phyloP scores from a whole-genome alignment of 2,797 vertebrate genomes.

The Antrozous pallidus region DNA sequence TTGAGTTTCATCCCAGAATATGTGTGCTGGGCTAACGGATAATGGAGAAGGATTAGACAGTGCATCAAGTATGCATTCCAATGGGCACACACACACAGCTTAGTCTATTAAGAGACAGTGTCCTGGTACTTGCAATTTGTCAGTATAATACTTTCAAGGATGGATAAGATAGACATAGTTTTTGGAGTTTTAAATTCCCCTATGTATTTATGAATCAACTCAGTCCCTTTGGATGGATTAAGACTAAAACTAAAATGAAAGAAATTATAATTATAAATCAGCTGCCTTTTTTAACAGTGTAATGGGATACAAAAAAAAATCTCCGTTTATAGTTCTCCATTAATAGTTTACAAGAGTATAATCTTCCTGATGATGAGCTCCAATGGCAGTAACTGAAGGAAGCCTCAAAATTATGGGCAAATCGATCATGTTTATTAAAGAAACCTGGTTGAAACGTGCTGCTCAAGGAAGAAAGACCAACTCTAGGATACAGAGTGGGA shows the following conservation, averaged over 20 bases:
- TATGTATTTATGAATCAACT: not conserved
- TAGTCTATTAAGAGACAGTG: not conserved
- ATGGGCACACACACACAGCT: not conserved
- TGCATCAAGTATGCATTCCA: conserved; percentile 35
- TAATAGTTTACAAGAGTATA: not conserved
- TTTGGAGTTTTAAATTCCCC: not conserved
- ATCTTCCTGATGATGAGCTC: not conserved
- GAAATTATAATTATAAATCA: not conserved
- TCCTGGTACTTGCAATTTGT: not conserved
- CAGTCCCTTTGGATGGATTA: not conserved
- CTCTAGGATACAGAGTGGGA: not conserved
- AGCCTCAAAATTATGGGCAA: not conserved
- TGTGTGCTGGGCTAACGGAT: conserved; percentile 41
- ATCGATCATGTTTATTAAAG: not conserved
- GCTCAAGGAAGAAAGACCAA: not conserved
- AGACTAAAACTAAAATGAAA: conserved; percentile 33
- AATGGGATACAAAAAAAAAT: not conserved
- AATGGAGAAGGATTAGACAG: conserved; percentile 45
- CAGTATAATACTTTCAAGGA: conserved; percentile 9
- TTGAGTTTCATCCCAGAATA: conserved; percentile 70
- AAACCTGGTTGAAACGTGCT: not conserved
- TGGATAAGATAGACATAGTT: not conserved
- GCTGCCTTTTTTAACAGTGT: not conserved
- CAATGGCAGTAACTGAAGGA: not conserved
- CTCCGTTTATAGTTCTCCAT: not conserved